Conservation (phyloP, 2,888 invertebrate species). For the Oeneis ivallda region DNA sequence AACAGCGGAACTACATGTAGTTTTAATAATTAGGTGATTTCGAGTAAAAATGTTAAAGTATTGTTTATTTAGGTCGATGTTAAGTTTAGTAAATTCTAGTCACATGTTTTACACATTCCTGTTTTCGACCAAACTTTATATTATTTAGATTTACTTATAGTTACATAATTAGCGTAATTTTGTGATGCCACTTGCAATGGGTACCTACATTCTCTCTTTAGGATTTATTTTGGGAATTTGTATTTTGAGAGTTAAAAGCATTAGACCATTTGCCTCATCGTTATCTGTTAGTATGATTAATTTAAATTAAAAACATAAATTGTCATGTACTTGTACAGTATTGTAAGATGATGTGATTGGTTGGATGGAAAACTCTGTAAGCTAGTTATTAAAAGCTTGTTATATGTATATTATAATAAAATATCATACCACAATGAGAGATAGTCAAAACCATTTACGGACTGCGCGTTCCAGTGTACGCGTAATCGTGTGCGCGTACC, state of each 20-base stretch:
- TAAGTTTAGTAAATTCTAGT: constrained; percentile 82
- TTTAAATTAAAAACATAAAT: neutral
- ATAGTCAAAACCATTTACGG: constrained; percentile 13
- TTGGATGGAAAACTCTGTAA: neutral
- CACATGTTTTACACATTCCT: constrained; percentile 81
- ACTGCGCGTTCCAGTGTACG: no score
- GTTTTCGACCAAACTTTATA: constrained; percentile 78
- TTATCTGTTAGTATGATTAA: neutral
- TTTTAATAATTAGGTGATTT: constrained; percentile 48
- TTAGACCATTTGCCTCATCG: neutral
- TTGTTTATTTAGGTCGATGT: constrained; percentile 74
- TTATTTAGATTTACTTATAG: constrained; percentile 52
- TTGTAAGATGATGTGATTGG: neutral
- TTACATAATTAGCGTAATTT: constrained; percentile 43
- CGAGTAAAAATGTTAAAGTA: constrained; percentile 66
- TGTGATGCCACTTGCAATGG: constrained; percentile 36
- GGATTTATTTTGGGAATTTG: no score
- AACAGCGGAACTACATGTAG: constrained; percentile 46
- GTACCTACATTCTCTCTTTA: constrained; percentile 6
- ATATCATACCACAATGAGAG: constrained; percentile 23
- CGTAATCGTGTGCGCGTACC: no score
- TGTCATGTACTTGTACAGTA: neutral
- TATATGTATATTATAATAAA: neutral
- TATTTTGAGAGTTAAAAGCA: neutral
- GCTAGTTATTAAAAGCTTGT: neutral